Base-by-base conservation (phyloP, 2,888 invertebrate species). In the Molorchus minor region DNA sequence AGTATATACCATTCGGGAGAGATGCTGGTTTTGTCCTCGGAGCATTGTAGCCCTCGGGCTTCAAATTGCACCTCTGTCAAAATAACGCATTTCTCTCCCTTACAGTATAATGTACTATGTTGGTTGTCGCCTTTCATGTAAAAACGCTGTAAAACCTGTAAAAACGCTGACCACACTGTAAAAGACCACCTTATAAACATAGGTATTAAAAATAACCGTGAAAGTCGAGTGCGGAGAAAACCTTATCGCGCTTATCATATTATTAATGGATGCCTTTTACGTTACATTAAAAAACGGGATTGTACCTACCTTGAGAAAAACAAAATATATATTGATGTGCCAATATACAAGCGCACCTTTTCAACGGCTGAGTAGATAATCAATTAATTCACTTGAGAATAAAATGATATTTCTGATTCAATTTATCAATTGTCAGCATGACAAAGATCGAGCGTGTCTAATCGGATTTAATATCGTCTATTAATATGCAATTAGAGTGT, bases 361-460 rank as follows among this genome's bases (percentile, higher is more conserved):
- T 52, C 52, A 25, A 52, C 41, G 29, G 41, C 17, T 29, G 52
- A 41, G 52, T 30, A 19, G 30, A 46, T 55, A 62, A 62, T 62
- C 62, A 62, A 58, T 62, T 62, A 58, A 35, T 54, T 55, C 49
- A 16, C 46, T 38, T 29, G 38, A n/a, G 45, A 62, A 58, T 57
- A 49, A 57, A 58, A 46, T 62, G 58, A 58, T 62, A 62, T 47
- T 33, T 58, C 62, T 58, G 55, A 56, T 63, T 60, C 54, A 56
- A 60, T 63, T 58, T 52, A 60, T 60, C 63, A 60, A n/a, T 63
- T 60, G 63, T 59, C 59, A 53, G 30, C 30, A 41, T 43, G 62
- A 56, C 56, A 59, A 36, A 47, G 58, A 55, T 62, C 47, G 57
- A 55, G 52, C 47, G 57, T 15, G 19, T 46, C 20, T 36, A 19